A percentile compares a stretch with the other conserved stretches of the same genome.
These are phyloP conservation scores for Chlorodrepanis virens DNA, from an alignment of 2,113 vertebrate species.

Conservation along the genomic window DNA sequence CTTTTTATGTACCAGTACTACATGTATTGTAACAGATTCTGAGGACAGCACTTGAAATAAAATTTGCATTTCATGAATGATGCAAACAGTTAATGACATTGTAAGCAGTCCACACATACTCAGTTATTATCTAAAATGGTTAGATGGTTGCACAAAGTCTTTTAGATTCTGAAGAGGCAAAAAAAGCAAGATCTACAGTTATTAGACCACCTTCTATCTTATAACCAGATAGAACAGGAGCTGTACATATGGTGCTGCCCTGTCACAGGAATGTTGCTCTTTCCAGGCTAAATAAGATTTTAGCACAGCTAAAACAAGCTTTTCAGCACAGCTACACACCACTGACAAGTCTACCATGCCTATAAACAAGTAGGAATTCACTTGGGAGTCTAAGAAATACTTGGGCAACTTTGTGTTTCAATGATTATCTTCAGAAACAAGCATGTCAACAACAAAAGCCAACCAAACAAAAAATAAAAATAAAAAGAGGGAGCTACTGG, in stretches of 20 bases:
- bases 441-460: background rate
- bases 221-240: background rate
- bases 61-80: background rate
- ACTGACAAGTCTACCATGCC: background rate
- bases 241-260: accelerated
- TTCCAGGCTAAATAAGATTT: background rate
- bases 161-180: background rate
- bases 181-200: background rate
- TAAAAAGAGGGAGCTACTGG: background rate
- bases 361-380: accelerated
- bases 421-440: background rate
- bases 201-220: background rate
- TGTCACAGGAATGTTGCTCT: background rate
- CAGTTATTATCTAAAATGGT: background rate
- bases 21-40: background rate
- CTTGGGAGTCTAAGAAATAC: background rate
- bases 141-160: background rate
- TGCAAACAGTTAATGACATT: background rate
- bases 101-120: background rate
- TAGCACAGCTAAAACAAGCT: background rate
- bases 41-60: background rate
- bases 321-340: background rate
- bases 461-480: background rate
- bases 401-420: background rate
- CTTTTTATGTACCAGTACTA: background rate